phyloP scores from a whole-genome alignment of 2,888 invertebrate species.

The Leucoma salicis region DNA sequence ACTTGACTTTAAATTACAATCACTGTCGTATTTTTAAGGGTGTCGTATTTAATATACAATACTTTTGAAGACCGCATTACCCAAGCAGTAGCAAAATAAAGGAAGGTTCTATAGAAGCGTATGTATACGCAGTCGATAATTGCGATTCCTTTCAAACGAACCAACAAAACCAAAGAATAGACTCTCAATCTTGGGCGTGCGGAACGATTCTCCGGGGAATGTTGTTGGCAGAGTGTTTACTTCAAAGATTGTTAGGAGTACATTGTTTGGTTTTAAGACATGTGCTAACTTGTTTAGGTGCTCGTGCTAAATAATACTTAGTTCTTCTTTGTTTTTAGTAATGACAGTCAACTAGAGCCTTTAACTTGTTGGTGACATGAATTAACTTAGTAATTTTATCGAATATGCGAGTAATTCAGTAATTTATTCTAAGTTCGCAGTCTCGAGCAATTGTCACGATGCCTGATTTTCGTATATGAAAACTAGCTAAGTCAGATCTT shows the following conservation, averaged over 20 bases:
- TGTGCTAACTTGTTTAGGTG: background rate
- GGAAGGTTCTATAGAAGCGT: slow-evolving; percentile 15
- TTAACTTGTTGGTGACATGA: too few species aligned
- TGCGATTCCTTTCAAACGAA: slow-evolving; percentile 38
- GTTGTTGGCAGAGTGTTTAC: slow-evolving; percentile 49
- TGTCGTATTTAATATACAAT: background rate
- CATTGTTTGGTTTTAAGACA: slow-evolving; percentile 8
- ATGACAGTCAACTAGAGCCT: too few species aligned
- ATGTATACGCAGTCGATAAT: slow-evolving; percentile 31
- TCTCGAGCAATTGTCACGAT: too few species aligned
- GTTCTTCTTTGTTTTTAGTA: too few species aligned
- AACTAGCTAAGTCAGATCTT: too few species aligned
- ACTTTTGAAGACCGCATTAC: slow-evolving; percentile 6
- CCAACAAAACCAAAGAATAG: slow-evolving; percentile 35
- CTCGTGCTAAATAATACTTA: background rate
- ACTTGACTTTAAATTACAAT: too few species aligned
- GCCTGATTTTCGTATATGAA: too few species aligned
- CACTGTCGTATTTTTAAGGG: too few species aligned
- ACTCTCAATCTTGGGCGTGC: slow-evolving; percentile 20
- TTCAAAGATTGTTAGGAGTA: slow-evolving; percentile 35
- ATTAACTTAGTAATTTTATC: too few species aligned
- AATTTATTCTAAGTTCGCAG: too few species aligned
- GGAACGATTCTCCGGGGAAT: slow-evolving; percentile 15
- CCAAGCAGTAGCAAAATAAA: slow-evolving; percentile 15
- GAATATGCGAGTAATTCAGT: too few species aligned